Evolutionary conservation across 2,888 invertebrate species (phyloP), one percentile per base, ranked within the genome.

Genomic region (Metacarcinus magister): DNA sequence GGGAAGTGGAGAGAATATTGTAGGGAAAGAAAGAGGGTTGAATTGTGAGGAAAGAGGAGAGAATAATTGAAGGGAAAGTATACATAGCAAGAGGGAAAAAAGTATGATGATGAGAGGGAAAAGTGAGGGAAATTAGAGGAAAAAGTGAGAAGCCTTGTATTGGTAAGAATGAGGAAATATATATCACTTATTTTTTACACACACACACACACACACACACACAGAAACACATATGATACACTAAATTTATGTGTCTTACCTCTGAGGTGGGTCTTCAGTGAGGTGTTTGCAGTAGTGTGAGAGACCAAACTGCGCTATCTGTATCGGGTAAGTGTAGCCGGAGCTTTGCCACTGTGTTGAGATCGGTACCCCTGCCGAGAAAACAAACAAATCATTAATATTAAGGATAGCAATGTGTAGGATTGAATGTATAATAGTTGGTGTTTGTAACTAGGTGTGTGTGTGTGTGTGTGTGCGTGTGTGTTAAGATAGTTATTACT

Each of bases 321-420:
- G 99, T 0, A 99, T 99, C 0, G 99, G 99, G 98, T 99, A 99
- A 97, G 98, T 99, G 97, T 99, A 99, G 0, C 99, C 99, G 97
- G 98, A 98, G 67, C 98, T 98, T 97, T 99, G 99, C 99, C 99
- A 99, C 97, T 99, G 99, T 0, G 99, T 99, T n/a, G 99, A 99
- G 95, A 99, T 98, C 0, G 99, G 99, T 28, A 99, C 99, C 92
- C 98, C 98, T 98, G 97, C 1, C 0, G 44, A 90, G 75, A 95
- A 23, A 75, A 75, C 1, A 23, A 19, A 60, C 0, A n/a, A 75
- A n/a, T 28, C 67, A 43, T 39, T 8, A 54, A 43, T 10, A 54
- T 0, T 39, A 39, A 39, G 39, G 39, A 39, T 39, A 39, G 39
- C 2, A 39, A 39, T 39, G 39, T 39, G 39, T 39, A 39, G 39